Base-by-base conservation (phyloP, 2,113 vertebrate genomes). In the Pseudorhombus dupliciocellatus region DNA sequence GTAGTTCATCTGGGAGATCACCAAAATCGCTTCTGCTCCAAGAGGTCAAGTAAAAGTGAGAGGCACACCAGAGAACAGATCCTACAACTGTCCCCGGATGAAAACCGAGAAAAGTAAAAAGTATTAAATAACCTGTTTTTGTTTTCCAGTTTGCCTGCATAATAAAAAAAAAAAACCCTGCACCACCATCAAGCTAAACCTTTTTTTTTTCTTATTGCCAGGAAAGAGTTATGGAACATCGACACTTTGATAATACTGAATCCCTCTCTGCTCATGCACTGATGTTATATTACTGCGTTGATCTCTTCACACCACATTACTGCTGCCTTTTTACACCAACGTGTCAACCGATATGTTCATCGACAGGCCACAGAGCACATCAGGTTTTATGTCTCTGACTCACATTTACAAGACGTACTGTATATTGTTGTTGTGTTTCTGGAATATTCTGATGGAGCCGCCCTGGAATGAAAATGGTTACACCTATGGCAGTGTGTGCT, bases 1-100 rank as follows among this genome's bases (percentile, higher is more conserved):
- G 66, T 21, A 54, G 70, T 50, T 70, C 79, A 84, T 66, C 76
- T 77, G 78, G 84, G 80, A 85, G 70, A 80, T 63, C 62, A 60
- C 67, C 48, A 37, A 58, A 53, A 57, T 22, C 64, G 40, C 64
- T 28, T 46, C 57, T 18, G 59, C 60, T 80, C 65, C 70, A 22
- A 66, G 60, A 66, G 31, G 57, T 24, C 9, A 69, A 75, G 62
- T 64, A 54, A 54, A 55, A 69, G n/a, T 62, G 21, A 55, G 71
- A 66, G 24, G 51, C 42, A 70, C 56, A 63, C 15, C 22, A 40
- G 10, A 59, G 28, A 80, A 58, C 26, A 64, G 28, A 55, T 70
- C 66, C 1, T 44, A 18, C 16, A 5, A 44, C 18, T 64, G 57
- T 61, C 62, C 54, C 63, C 61, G 67, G 28, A 44, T 59, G 59